These are phyloP conservation scores for Pogonocichla stellata DNA, from an alignment of 2,113 vertebrate species.

Conservation along the genomic window DNA sequence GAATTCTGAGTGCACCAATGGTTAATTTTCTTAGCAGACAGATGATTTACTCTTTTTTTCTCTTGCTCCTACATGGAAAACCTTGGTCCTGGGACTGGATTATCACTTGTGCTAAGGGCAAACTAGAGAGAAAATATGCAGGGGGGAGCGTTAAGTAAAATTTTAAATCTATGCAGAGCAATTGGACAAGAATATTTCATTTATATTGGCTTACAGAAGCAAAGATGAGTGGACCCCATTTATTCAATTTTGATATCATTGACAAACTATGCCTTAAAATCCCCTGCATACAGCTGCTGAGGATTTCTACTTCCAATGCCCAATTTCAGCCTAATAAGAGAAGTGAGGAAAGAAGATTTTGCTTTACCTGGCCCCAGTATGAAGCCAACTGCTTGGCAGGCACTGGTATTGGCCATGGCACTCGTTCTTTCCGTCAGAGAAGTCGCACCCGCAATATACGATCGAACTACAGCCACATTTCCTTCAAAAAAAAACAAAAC, in stretches of 20 bases:
- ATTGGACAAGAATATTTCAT: background rate
- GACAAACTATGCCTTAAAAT: background rate
- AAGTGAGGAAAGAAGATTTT: background rate
- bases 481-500: slow-evolving; percentile 70
- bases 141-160: background rate
- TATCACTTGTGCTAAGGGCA: background rate
- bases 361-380: slow-evolving; percentile 92
- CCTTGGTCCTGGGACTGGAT: background rate
- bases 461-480: slow-evolving; percentile 91
- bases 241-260: background rate
- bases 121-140: background rate
- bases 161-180: background rate
- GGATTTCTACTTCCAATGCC: background rate
- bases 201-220: background rate
- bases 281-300: background rate
- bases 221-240: background rate
- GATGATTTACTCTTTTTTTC: background rate
- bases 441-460: slow-evolving; percentile 92
- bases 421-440: slow-evolving; percentile 89
- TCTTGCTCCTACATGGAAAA: background rate
- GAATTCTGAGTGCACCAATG: background rate
- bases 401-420: slow-evolving; percentile 95
- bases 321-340: background rate
- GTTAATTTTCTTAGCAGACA: background rate
- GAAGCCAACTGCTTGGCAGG: slow-evolving; percentile 93